phyloP scores from a whole-genome alignment of 2,113 vertebrate genomes.

The Ginglymostoma cirratum region DNA sequence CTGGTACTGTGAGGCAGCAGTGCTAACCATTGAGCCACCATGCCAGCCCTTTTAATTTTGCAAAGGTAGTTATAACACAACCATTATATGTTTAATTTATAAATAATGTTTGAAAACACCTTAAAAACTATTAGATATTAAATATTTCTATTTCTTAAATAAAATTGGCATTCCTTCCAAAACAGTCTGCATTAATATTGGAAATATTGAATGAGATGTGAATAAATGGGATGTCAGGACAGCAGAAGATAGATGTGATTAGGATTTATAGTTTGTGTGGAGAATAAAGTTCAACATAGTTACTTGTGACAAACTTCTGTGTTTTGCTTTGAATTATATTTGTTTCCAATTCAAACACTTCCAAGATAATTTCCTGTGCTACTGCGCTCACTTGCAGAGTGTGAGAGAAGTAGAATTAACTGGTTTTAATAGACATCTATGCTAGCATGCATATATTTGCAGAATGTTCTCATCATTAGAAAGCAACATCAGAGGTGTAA shows the following conservation, averaged over 20 bases:
- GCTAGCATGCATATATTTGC: background rate
- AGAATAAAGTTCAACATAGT: background rate
- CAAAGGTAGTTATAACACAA: background rate
- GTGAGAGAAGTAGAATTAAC: background rate
- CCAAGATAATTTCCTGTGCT: background rate
- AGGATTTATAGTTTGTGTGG: background rate
- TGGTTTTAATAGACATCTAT: background rate
- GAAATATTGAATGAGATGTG: background rate
- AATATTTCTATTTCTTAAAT: too few relatives aligned
- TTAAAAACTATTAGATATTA: background rate
- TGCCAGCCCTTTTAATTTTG: background rate
- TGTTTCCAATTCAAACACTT: background rate
- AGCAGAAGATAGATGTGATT: background rate
- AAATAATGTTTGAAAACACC: too few relatives aligned
- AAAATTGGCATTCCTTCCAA: background rate
- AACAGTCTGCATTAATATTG: background rate
- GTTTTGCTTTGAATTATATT: background rate
- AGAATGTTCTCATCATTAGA: background rate
- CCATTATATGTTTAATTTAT: too few relatives aligned
- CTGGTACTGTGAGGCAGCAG: too few relatives aligned
- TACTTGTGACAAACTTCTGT: background rate
- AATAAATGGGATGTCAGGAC: background rate
- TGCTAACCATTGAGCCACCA: too few relatives aligned
- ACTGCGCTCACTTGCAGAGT: background rate
- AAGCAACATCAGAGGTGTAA: constrained; percentile 11